Base-by-base conservation (phyloP, 2,797 vertebrate genomes). In the Molothrus aeneus region DNA sequence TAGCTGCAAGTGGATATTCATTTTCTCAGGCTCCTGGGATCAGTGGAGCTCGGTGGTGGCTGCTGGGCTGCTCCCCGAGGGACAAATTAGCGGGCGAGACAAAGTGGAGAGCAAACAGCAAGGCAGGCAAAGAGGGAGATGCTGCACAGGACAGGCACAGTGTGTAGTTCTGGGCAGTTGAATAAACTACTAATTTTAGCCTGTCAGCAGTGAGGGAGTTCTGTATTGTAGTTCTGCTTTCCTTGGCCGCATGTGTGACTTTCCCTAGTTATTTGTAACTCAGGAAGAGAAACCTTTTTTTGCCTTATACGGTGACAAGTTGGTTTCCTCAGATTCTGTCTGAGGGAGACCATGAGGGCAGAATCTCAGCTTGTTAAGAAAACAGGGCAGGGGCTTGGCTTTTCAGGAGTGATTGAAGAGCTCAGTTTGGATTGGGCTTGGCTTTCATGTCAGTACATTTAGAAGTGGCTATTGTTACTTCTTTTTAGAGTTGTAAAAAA, bases 121-220 rank as follows among this genome's bases (percentile, higher is more conserved):
- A 63, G 68, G 16, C 40, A 68, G 83, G 64, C 80, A 82, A 65
- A 77, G 25, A 86, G 90, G 71, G 94, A 92, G 91, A 92, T 92
- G 91, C 71, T 80, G 91, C 1, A 1, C 42, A 93, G 83, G 78
- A 60, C 74, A 45, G 65, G 31, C 61, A 17, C 70, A 28, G 57
- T 6, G 32, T 8, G 42, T 96, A 78, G 90, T 92, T 80, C 80
- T 91, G 81, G 94, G 90, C 88, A 82, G 91, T 47, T 78, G 87
- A 91, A 90, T 93, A 94, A 96, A 93, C 75, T 93, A 64, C 93
- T 96, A 90, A 86, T 93, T 97, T 92, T 95, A 88, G 89, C 74
- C 51, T 73, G 51, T 70, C 43, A 16, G 89, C 77, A 75, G 63
- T 3, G 36, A 77, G 54, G 29, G 17, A 79, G 68, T 66, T 34